Evolutionary conservation across 2,888 invertebrate species (phyloP).

Genomic region (Idaea dimidiata): DNA sequence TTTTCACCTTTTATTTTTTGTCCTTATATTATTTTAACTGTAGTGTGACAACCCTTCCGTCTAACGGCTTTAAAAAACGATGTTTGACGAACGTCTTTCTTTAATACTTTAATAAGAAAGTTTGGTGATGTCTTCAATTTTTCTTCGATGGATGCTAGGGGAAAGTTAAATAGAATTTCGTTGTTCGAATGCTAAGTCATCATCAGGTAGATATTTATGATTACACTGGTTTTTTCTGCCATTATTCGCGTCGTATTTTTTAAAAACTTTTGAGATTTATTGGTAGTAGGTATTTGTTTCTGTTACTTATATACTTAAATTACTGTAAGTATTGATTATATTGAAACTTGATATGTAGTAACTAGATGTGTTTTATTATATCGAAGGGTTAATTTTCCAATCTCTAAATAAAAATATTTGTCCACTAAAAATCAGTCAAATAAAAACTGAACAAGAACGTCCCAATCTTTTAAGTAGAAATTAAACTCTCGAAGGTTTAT

Average conservation of each 20-base stretch:
- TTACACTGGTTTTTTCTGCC: conserved; percentile 6
- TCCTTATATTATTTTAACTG: neutral
- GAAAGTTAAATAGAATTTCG: conserved; percentile 48
- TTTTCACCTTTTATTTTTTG: too few relatives aligned
- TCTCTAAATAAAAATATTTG: too few relatives aligned
- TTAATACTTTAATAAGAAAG: conserved; percentile 67
- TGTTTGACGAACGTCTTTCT: conserved; percentile 52
- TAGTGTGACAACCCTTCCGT: conserved; percentile 21
- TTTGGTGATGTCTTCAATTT: conserved; percentile 50
- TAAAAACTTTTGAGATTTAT: neutral
- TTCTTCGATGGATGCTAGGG: conserved; percentile 38
- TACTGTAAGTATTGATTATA: too few relatives aligned
- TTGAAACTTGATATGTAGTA: too few relatives aligned
- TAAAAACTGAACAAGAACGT: too few relatives aligned
- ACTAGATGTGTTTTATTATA: too few relatives aligned
- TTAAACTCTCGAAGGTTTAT: too few relatives aligned
- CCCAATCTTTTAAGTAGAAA: too few relatives aligned
- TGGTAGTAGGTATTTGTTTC: too few relatives aligned
- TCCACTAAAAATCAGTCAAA: too few relatives aligned
- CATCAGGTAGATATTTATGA: conserved; percentile 22
- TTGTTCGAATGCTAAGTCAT: conserved; percentile 36
- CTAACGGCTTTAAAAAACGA: conserved; percentile 24
- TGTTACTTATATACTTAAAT: too few relatives aligned
- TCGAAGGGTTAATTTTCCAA: too few relatives aligned
- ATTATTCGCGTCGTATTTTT: conserved; percentile 20